Evolutionary conservation across 2,797 vertebrate genomes (phyloP), one percentile per base, ranked within the genome.

Genomic region (Tiaroga cobitis): DNA sequence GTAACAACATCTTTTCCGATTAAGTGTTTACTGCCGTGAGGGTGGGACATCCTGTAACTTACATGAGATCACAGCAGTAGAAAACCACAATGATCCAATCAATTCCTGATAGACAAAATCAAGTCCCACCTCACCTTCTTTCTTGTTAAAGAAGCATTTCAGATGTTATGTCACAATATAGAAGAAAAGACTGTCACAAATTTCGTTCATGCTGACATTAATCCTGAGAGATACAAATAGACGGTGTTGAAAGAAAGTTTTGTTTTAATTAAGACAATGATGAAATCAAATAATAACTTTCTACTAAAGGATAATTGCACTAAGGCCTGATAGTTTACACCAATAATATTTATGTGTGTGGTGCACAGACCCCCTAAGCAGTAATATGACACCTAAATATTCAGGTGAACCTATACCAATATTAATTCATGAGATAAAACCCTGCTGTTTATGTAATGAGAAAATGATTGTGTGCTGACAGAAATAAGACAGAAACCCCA

Each of bases 381-480:
- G 49, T 72, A 41, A 32, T 34, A 49, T 51, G 19, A 68, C 61
- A 34, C 26, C 19, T 67, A 80, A 34, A 81, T 67, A 67, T 65
- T 39, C 72, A 69, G 67, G 65, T 83, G 82, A 19, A 75, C 13
- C 41, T 37, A 65, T 24, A 54, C 7, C 32, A 78, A 13, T 69
- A 70, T 59, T 68, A 37, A 26, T 69, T 29, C 24, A 69, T 70
- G 49, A 69, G 63, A 78, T 19, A 39, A 77, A 69, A 59, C 26
- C 63, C 9, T 69, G 49, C n/a, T 84, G 82, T 84, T 84, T 70
- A 68, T 77, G 7, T 77, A 78, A 84, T 77, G 26, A 32, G 34
- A 69, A 49, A 75, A 54, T 39, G 34, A 76, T 26, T 39, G 72
- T 76, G 73, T 39, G 59, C 24, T 54, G 73, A 84, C 63, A 68